phyloP scores from a whole-genome alignment of 2,113 vertebrate species.

The Microtus montanus region DNA sequence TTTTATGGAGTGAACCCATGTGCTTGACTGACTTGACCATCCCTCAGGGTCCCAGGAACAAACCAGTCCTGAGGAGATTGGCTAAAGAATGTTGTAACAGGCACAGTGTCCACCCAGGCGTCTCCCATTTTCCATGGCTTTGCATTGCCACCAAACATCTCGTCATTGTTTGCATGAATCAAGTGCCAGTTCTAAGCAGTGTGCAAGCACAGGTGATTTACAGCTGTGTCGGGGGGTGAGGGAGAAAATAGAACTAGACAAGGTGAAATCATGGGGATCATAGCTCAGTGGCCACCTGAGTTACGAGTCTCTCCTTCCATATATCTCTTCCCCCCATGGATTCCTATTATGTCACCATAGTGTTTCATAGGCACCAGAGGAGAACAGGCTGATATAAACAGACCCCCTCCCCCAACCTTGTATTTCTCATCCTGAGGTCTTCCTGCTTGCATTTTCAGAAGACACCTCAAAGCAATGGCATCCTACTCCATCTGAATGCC shows the following conservation, averaged over 20 bases:
- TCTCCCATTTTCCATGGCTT: neutral
- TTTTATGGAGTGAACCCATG: neutral
- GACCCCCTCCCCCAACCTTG: neutral
- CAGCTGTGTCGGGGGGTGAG: neutral
- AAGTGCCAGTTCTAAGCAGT: neutral
- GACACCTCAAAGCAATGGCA: neutral
- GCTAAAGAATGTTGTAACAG: fast-evolving
- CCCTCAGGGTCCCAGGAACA: neutral
- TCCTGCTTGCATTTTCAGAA: neutral
- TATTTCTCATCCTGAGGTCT: neutral
- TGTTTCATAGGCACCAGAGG: neutral
- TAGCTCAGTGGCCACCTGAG: conserved; percentile 70
- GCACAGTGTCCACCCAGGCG: neutral
- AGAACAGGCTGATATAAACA: neutral
- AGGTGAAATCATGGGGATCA: conserved; percentile 44
- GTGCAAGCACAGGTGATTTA: neutral
- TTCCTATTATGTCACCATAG: conserved; percentile 31
- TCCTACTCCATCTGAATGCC: neutral
- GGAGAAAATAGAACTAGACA: conserved; percentile 16
- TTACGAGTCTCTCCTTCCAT: conserved; percentile 57
- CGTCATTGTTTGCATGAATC: conserved; percentile 35
- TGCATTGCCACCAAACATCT: neutral
- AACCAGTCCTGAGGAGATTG: fast-evolving
- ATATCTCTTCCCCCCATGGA: conserved; percentile 44
- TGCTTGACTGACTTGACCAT: neutral